A percentile compares a stretch with the other conserved stretches of the same genome.
Evolutionary conservation across 1,140 invertebrate species (phyloP).

Genomic region (Achatina immaculata): DNA sequence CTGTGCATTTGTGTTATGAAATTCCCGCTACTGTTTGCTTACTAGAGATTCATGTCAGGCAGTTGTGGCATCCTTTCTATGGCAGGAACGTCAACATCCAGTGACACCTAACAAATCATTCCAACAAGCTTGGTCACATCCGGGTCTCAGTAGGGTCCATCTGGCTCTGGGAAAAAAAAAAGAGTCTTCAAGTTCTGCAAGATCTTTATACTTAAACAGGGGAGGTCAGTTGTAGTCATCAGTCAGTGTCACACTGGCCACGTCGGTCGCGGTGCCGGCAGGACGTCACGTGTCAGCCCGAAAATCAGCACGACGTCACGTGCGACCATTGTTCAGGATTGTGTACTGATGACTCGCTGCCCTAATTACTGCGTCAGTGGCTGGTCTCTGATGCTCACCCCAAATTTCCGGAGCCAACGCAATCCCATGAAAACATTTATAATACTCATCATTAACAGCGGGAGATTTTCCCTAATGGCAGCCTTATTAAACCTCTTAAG

Average conservation of each 20-base stretch:
- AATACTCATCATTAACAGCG: background rate
- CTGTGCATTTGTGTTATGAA: too few species aligned
- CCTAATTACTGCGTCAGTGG: constrained; percentile 10
- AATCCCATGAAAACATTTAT: background rate
- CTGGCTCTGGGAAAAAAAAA: background rate
- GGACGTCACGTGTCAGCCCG: background rate
- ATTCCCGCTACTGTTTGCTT: too few species aligned
- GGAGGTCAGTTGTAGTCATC: background rate
- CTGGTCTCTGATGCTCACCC: background rate
- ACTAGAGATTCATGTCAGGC: too few species aligned
- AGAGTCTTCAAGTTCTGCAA: background rate
- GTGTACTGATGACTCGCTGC: background rate
- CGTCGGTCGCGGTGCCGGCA: background rate
- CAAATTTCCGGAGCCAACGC: background rate
- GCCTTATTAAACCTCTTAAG: background rate
- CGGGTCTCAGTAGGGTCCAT: background rate
- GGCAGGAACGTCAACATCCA: too few species aligned
- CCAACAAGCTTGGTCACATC: background rate
- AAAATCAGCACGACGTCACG: background rate
- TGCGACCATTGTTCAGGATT: background rate
- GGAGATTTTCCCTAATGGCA: background rate
- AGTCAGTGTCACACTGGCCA: background rate
- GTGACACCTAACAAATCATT: too few species aligned
- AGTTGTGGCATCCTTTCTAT: too few species aligned
- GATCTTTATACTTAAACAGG: too few species aligned